Evolutionary conservation across 2,888 invertebrate genomes (phyloP), one percentile per base, ranked within the genome.

Genomic region (Drosophila greeni): DNA sequence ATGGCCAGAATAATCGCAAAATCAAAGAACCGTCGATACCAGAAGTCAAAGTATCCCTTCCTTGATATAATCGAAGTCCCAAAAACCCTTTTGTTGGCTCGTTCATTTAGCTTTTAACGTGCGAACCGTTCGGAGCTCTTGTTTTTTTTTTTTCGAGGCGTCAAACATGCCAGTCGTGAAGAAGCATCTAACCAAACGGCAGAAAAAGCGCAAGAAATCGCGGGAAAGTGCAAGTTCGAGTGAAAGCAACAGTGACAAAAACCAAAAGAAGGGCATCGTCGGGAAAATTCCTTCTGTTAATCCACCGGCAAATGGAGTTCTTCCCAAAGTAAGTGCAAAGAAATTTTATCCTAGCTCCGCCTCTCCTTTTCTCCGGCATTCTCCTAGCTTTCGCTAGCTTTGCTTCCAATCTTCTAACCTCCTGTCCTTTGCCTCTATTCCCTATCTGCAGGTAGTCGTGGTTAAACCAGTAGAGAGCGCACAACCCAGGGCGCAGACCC

Each of bases 141-240:
- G n/a, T 16, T 31, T 26, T 26, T 26, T 29, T 11, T 29, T 29
- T 29, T 29, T 11, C 11, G 3, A 18, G 11, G 8, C 5, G 5
- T 2, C 23, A 14, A 31, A 9, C 14, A 51, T 23, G 29, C 47
- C 16, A 5, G 5, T 18, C 8, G n/a, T 36, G 2, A 55, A 55
- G 2, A 55, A 55, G n/a, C 26, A 36, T 6, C 2, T 26, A 1
- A 54, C 55, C n/a, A 55, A 36, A 20, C 55, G 55, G 4, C 55
- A 55, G n/a, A 29, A 31, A 12, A 23, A 49, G 12, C 29, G 9
- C 3, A 29, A 45, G 29, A 20, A 29, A 18, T 18, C 45, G 1
- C 20, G 8, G 8, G 23, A 14, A 2, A 8, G 40, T 40, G 14
- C 14, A 14, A 23, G 20, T 40, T 14, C 8, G 7, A 40, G 7